phyloP scores from a whole-genome alignment of 2,888 invertebrate species.

The Drosophila meridiana region DNA sequence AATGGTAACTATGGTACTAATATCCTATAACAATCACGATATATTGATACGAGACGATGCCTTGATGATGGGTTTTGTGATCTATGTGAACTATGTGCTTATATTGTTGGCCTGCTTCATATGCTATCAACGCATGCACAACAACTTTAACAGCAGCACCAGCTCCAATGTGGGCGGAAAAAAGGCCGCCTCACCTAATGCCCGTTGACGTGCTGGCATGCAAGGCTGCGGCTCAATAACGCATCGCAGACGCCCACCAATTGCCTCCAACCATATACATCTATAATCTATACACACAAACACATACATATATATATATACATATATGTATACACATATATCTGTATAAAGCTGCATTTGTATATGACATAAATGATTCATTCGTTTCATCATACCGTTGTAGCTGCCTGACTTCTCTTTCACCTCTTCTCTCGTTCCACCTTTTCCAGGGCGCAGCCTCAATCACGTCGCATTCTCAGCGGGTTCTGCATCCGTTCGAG shows the following conservation, averaged over 20 bases:
- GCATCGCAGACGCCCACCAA: slow-evolving; percentile 32
- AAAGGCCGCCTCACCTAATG: slow-evolving; percentile 29
- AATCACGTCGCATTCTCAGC: slow-evolving; percentile 62
- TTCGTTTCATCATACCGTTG: slow-evolving; percentile 24
- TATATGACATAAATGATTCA: slow-evolving; percentile 36
- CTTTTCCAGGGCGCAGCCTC: slow-evolving; percentile 42
- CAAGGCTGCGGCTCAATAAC: slow-evolving; percentile 54
- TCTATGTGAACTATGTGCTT: slow-evolving; percentile 47
- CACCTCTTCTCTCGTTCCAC: neutral
- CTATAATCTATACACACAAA: slow-evolving; percentile 1
- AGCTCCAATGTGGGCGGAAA: slow-evolving; percentile 2
- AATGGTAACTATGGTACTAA: slow-evolving; percentile 39
- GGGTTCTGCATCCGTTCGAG: slow-evolving; percentile 42
- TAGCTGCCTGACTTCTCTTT: neutral
- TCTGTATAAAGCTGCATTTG: slow-evolving; percentile 1
- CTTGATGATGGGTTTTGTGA: slow-evolving; percentile 40
- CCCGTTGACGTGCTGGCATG: slow-evolving; percentile 56
- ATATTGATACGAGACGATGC: slow-evolving; percentile 36
- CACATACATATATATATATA: neutral
- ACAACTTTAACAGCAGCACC: neutral
- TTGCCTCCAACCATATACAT: slow-evolving; percentile 22
- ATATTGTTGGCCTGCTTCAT: slow-evolving; percentile 48
- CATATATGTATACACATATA: neutral
- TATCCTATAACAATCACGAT: slow-evolving; percentile 32
- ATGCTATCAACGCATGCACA: slow-evolving; percentile 23